A percentile compares a stretch with the other conserved stretches of the same genome.
Evolutionary conservation across 2,113 vertebrate species (phyloP).

Genomic region (Polypterus senegalus): DNA sequence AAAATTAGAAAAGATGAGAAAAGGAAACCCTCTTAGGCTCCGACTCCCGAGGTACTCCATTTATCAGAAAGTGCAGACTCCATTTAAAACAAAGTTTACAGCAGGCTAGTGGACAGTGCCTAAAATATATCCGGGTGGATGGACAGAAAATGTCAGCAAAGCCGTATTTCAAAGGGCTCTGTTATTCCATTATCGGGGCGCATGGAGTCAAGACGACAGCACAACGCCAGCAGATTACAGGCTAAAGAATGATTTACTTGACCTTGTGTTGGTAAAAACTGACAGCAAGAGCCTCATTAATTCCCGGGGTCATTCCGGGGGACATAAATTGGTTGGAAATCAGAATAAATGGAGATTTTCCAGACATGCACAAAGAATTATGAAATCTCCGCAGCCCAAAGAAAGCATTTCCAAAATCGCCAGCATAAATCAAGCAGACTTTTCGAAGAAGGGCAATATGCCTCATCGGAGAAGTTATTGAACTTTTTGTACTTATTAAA

Average conservation of each 20-base stretch:
- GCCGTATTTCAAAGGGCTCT: conserved; percentile 80
- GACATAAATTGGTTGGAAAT: conserved; percentile 96
- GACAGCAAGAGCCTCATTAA: conserved; percentile 91
- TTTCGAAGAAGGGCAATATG: conserved; percentile 71
- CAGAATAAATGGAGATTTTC: conserved; percentile 74
- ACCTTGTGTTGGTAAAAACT: conserved; percentile 73
- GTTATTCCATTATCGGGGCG: conserved; percentile 70
- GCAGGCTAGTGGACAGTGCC: conserved; percentile 55
- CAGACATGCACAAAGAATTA: conserved; percentile 88
- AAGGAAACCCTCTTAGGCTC: conserved; percentile 62
- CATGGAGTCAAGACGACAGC: conserved; percentile 62
- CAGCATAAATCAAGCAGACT: conserved; percentile 77
- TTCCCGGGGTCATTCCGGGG: conserved; percentile 83
- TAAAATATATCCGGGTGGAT: conserved; percentile 76
- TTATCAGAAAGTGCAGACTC: conserved; percentile 79
- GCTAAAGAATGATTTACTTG: conserved; percentile 92
- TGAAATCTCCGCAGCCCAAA: conserved; percentile 76
- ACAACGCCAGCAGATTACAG: conserved; percentile 53
- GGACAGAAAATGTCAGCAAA: conserved; percentile 78
- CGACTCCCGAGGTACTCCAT: conserved; percentile 71
- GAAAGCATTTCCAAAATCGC: conserved; percentile 80
- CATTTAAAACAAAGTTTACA: conserved; percentile 78
- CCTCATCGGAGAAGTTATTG: conserved; percentile 78
- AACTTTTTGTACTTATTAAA: conserved; percentile 90
- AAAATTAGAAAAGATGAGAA: conserved; percentile 63